Evolutionary conservation across 2,113 vertebrate genomes (phyloP), one percentile per base, ranked within the genome.

Genomic region (Melospiza georgiana): DNA sequence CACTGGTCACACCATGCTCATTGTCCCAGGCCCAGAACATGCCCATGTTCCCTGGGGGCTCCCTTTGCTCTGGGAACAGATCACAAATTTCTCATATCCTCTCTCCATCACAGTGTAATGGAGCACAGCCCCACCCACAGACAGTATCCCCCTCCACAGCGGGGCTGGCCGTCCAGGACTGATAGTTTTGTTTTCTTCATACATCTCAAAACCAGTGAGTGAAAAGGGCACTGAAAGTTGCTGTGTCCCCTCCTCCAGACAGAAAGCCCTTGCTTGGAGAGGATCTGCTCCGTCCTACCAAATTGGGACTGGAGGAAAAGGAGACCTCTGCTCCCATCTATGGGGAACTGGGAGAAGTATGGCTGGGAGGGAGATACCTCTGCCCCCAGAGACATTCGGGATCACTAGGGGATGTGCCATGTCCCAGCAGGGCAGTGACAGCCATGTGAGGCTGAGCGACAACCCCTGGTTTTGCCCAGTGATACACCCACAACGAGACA

Each of bases 281-380:
- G 46, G 12, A 11, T 77, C 43, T 77, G 33, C 30, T 63, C n/a
- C 48, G 14, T 80, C 68, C 79, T 39, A 48, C 23, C 22, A 11
- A 59, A 55, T 49, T 14, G 59, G 37, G 84, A 28, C 23, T 49
- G 61, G 14, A 88, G 31, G 75, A 94, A 96, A 96, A 95, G 37
- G 87, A 96, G 82, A 80, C n/a, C 85, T 95, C 90, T 95, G 86
- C 92, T 89, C 90, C 95, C 92, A 95, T 95, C 94, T 96, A 84
- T 0, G 92, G 95, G 90, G 86, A 92, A 48, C 73, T 31, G 35
- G 19, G 52, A 89, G 95, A 96, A 97, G 83, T 88, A 95, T 46
- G 21, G 10, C 63, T 54, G 46, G 55, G 31, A 92, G 4, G 9
- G 16, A 63, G 18, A 52, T 3, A 6, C 17, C 17, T 30, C n/a